These are phyloP conservation scores for Andricus curvator DNA, from an alignment of 2,888 invertebrate species.

Conservation along the genomic window DNA sequence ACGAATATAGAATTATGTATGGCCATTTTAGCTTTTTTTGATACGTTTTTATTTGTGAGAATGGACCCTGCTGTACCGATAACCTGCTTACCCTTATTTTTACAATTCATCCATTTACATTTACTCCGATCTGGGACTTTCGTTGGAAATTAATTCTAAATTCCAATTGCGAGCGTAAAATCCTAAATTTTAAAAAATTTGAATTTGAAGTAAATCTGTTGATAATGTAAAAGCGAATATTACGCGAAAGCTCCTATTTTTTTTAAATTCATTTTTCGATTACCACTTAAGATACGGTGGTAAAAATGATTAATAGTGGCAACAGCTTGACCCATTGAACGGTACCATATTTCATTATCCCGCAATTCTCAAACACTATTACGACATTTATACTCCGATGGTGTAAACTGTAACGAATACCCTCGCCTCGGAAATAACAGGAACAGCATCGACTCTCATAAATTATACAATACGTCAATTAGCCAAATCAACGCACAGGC, in stretches of 20 bases:
- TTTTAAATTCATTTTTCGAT: background rate
- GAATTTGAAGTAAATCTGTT: no score
- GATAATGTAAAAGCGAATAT: no score
- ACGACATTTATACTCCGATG: background rate
- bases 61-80: no score
- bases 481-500: slow-evolving; percentile 23
- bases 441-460: slow-evolving; percentile 8
- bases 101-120: no score
- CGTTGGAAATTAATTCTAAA: no score
- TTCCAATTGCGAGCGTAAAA: no score
- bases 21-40: no score
- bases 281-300: background rate
- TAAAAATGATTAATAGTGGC: background rate
- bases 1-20: no score
- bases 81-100: no score
- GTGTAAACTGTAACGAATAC: slow-evolving; percentile 13
- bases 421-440: background rate
- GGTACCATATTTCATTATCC: background rate
- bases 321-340: background rate
- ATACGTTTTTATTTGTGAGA: no score
- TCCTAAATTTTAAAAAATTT: no score
- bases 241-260: background rate
- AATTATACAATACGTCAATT: slow-evolving; percentile 39
- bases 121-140: no score
- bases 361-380: background rate